Conservation (phyloP, 2,113 vertebrate genomes). For the Saimiri boliviensis region DNA sequence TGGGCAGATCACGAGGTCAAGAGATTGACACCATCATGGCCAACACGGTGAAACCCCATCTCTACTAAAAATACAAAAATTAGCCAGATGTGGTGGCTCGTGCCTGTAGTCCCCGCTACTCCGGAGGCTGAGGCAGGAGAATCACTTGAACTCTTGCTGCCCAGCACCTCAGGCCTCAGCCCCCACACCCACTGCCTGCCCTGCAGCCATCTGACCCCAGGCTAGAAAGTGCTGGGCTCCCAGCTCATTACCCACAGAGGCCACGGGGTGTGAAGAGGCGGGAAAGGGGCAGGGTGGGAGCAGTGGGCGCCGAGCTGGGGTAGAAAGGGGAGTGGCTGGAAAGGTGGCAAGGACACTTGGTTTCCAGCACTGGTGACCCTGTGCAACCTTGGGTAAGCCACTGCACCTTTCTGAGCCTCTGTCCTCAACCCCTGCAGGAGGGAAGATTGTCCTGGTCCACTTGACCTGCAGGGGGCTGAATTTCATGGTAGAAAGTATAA, state of each 20-base stretch:
- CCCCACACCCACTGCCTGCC: no score
- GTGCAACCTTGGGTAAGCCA: not conserved
- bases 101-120: no score
- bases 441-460: not conserved
- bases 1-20: no score
- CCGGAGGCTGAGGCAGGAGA: no score
- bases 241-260: no score
- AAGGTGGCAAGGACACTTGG: not conserved
- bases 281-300: not conserved
- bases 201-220: not conserved
- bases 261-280: fast-evolving
- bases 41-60: no score
- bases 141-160: no score
- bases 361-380: not conserved
- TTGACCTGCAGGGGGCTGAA: not conserved
- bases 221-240: not conserved
- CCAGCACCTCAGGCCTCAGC: not conserved
- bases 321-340: not conserved
- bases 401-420: not conserved
- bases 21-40: no score
- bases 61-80: no score
- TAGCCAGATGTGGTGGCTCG: no score
- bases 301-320: fast-evolving
- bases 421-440: not conserved
- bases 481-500: not conserved